These are phyloP conservation scores for Spheniscus humboldti DNA, from an alignment of 2,797 vertebrate genomes.

Conservation along the genomic window DNA sequence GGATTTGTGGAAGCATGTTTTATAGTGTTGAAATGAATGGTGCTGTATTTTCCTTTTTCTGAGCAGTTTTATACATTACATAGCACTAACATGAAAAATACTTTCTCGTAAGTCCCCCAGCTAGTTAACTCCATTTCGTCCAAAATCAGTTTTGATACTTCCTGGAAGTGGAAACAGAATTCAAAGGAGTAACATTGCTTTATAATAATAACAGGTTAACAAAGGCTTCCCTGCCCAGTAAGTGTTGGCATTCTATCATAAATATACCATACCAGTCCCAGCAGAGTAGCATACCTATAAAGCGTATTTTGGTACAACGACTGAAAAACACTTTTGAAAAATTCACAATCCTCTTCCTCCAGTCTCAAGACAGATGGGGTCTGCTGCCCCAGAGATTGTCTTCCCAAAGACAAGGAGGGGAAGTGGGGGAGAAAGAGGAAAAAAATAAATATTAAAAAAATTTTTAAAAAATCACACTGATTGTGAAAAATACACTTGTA, in stretches of 20 bases:
- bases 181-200: neutral
- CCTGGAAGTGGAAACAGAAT: neutral
- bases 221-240: neutral
- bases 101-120: neutral
- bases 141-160: neutral
- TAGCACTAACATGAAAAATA: neutral
- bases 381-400: neutral
- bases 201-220: neutral
- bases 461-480: too few species aligned
- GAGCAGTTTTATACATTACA: neutral
- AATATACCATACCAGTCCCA: too few species aligned
- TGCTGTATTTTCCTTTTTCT: neutral
- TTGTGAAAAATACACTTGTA: neutral
- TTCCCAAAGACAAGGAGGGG: neutral
- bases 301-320: accelerated
- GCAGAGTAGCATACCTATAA: neutral
- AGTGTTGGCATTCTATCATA: neutral
- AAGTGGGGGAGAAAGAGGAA: neutral
- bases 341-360: neutral
- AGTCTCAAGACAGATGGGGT: neutral
- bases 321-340: neutral
- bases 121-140: neutral
- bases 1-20: neutral
- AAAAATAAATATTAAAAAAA: too few species aligned
- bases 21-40: neutral